Base-by-base conservation (phyloP, 2,113 vertebrate species). In the Trochalopteron elliotii region DNA sequence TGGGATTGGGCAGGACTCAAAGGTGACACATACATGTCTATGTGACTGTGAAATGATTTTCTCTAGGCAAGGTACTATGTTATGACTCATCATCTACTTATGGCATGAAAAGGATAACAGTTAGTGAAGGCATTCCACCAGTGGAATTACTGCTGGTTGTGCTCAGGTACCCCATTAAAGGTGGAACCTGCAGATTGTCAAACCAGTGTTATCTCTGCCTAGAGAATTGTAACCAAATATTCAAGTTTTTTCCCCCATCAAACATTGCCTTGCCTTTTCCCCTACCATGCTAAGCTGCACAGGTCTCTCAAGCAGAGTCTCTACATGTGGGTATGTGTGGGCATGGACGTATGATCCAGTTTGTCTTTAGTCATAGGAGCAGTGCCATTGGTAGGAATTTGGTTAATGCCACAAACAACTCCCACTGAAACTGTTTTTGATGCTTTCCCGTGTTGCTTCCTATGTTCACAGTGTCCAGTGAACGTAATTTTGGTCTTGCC, bases 201-300 rank as follows among this genome's bases (percentile, higher is more conserved):
- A 68, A 25, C 4, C 8, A 52, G 13, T 14, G 1, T 81, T 77
- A 12, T 14, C 28, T 45, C 0, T 63, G 23, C 25, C 39, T 30
- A 47, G 56, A 64, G 40, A 69, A 37, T 31, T 88, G 28, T 60
- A 76, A 76, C 33, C 19, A 42, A 64, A 44, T 19, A 10, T 15
- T 69, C 9, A 60, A 27, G 5, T 4, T 9, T 33, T 60, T 7
- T 14, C 12, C 3, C 27, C 21, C 10, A 6, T 37, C 9, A 44
- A 2, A 19, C 0, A 0, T 60, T 80, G 14, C 30, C 6, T 47
- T 75, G 91, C 84, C 9, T 70, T 4, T 74, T 90, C 25, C 25
- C 7, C 5, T 85, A 0, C 13, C 49, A 14, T 21, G 25, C 16
- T 30, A 44, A 3, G 24, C 35, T 3, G 2, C 37, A 24, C n/a